Evolutionary conservation across 1,140 invertebrate species (phyloP), one percentile per base, ranked within the genome.

Genomic region (Solenopsis invicta): DNA sequence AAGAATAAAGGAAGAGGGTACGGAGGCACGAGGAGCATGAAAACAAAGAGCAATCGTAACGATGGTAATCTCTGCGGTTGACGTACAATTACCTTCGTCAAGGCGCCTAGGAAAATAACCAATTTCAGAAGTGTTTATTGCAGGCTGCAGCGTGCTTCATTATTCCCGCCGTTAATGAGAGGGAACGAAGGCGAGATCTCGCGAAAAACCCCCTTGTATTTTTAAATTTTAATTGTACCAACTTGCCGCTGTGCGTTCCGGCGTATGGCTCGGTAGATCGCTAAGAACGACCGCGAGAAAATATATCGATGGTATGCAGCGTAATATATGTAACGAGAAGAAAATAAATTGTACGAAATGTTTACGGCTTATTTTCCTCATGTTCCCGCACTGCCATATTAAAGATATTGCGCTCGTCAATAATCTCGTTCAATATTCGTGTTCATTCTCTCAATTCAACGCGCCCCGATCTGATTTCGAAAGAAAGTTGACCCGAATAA

Each of bases 31-130:
- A 84, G 71, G 80, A 78, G 75, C 45, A 77, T 59, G 84, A 91
- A 93, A 93, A 94, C 93, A 93, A 93, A 94, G 92, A 92, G 90
- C 93, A 94, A 93, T 93, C 92, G 92, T 90, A 94, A 94, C 89
- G 89, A 93, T 90, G 91, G 92, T 93, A 93, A 94, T 93, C 89
- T 93, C 93, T 94, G 93, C 87, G 92, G 92, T 93, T 94, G 93
- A 93, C 93, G 93, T 92, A 92, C 88, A 93, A 92, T 91, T 91
- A 91, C 89, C 87, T 89, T 91, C 87, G 86, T 91, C 90, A 92
- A 89, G 89, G 82, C 87, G 89, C 75, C 90, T 88, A 88, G 88
- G 89, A 94, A 93, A 94, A 94, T 94, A 94, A 94, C 93, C 91
- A 94, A 94, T 94, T 94, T 81, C 89, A 92, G 82, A 93, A 92